Conservation (phyloP, 2,113 vertebrate species). For the Hippotragus niger region DNA sequence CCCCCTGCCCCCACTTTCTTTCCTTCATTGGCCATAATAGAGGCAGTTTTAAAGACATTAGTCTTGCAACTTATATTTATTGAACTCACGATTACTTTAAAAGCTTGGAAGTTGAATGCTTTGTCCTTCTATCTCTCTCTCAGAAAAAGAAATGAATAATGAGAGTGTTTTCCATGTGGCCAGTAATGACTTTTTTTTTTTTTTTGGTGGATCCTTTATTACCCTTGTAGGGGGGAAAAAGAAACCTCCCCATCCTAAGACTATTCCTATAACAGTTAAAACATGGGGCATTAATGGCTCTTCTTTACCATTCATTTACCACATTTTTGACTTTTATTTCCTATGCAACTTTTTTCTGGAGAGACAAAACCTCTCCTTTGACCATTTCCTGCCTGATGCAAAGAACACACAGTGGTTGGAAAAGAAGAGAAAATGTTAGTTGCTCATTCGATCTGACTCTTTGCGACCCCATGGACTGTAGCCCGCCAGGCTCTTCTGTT, state of each 20-base stretch:
- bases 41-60: not conserved
- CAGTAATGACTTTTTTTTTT: conserved; percentile 24
- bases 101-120: not conserved
- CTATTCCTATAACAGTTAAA: not conserved
- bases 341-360: not conserved
- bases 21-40: not conserved
- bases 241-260: not conserved
- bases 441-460: not conserved
- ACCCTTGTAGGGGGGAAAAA: not conserved
- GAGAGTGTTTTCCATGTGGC: conserved; percentile 18
- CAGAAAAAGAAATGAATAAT: conserved; percentile 12
- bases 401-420: not conserved
- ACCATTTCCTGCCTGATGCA: not conserved
- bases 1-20: not conserved
- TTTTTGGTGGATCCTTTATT: not conserved
- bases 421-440: not conserved
- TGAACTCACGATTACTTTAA: conserved; percentile 39
- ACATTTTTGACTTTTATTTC: conserved; percentile 13
- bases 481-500: not conserved
- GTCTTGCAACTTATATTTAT: conserved; percentile 3
- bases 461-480: not conserved
- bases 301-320: conserved; percentile 9
- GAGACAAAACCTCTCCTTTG: not conserved
- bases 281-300: not conserved
- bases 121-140: not conserved